phyloP scores from a whole-genome alignment of 2,888 invertebrate species.

The Sphaeridia pumilis region DNA sequence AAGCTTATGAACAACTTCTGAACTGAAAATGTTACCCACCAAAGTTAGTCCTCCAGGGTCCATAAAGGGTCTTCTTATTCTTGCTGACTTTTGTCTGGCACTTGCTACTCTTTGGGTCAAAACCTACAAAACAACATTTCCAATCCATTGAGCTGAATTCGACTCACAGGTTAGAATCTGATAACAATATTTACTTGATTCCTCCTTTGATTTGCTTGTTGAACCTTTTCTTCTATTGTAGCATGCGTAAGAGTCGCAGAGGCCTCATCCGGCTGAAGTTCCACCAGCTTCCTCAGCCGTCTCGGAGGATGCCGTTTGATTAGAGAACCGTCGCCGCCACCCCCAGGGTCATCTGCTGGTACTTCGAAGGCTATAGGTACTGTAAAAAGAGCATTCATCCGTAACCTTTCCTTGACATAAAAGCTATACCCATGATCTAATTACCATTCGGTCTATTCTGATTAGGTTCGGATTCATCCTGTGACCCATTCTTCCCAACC shows the following conservation, averaged over 20 bases:
- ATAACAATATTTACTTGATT: no score
- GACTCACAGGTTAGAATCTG: no score
- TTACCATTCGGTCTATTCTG: slow-evolving; percentile 18
- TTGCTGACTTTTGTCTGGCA: slow-evolving; percentile 33
- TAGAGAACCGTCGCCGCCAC: slow-evolving; percentile 14
- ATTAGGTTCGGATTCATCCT: slow-evolving; percentile 12
- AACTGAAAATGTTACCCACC: no score
- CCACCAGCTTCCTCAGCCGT: slow-evolving; percentile 27
- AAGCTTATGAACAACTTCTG: background rate
- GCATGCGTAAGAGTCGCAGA: slow-evolving; percentile 28
- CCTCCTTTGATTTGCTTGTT: slow-evolving; percentile 33
- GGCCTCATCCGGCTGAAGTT: slow-evolving; percentile 25
- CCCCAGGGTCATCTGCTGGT: slow-evolving; percentile 26
- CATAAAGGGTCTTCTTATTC: slow-evolving; percentile 22
- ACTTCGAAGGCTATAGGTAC: slow-evolving; percentile 36
- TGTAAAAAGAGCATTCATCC: slow-evolving; percentile 7
- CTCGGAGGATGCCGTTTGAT: slow-evolving; percentile 34
- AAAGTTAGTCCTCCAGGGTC: slow-evolving; percentile 17
- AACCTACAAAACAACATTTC: slow-evolving; percentile 26
- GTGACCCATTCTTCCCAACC: slow-evolving; percentile 26
- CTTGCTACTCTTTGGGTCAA: slow-evolving; percentile 34
- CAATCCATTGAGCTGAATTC: no score
- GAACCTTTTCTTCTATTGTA: slow-evolving; percentile 32
- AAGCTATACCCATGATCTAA: no score
- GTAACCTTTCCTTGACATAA: background rate